Conservation (phyloP, 1,140 invertebrate species). For the Diabrotica virgifera region DNA sequence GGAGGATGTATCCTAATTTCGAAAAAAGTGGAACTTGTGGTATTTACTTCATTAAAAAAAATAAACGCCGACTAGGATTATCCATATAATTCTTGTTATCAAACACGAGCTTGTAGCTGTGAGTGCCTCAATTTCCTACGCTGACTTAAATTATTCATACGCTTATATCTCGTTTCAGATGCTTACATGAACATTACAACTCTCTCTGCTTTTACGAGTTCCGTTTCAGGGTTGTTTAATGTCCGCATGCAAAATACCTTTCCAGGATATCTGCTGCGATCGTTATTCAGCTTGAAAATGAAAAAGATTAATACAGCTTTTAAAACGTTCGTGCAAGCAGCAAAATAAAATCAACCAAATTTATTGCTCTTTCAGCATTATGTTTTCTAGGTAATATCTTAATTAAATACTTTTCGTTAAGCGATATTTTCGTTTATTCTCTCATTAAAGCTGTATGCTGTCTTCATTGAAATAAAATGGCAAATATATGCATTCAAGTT, state of each 20-base stretch:
- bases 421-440: no score
- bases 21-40: no score
- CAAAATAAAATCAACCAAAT: no score
- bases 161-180: conserved; percentile 33
- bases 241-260: conserved; percentile 2
- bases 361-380: no score
- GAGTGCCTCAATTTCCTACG: conserved; percentile 29
- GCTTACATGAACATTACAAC: conserved; percentile 22
- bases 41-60: background rate
- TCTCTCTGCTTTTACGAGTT: conserved; percentile 10
- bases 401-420: no score
- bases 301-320: background rate
- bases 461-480: no score
- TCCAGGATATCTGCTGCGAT: background rate
- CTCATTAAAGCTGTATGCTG: no score
- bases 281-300: background rate
- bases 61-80: conserved; percentile 20
- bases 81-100: conserved; percentile 27
- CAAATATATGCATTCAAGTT: no score
- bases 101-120: conserved; percentile 25
- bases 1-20: no score
- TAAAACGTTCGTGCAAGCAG: background rate
- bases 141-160: conserved; percentile 38
- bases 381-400: no score
- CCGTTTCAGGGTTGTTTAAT: background rate